These are phyloP conservation scores for Mythimna vitellina DNA, from an alignment of 2,888 invertebrate genomes.

Conservation along the genomic window DNA sequence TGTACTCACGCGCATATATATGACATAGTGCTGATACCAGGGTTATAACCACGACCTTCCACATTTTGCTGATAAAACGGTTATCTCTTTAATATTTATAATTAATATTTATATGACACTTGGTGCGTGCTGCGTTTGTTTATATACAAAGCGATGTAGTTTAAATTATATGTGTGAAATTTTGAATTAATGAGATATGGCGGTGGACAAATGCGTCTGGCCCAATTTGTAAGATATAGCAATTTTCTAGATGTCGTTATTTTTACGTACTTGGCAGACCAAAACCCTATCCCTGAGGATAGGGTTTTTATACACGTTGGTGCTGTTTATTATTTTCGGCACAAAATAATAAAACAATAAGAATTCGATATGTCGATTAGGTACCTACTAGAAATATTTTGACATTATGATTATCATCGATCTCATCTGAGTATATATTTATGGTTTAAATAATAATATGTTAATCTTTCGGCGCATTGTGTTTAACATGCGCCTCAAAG, in stretches of 20 bases:
- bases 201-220: slow-evolving; percentile 26
- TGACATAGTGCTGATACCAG: slow-evolving; percentile 55
- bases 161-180: slow-evolving; percentile 39
- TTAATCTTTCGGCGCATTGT: too few species aligned
- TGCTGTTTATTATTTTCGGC: too few species aligned
- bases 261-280: not conserved
- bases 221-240: slow-evolving; percentile 25
- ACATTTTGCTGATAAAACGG: slow-evolving; percentile 61
- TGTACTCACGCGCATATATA: slow-evolving; percentile 64
- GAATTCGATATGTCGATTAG: too few species aligned
- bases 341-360: too few species aligned
- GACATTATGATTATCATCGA: too few species aligned
- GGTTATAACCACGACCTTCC: slow-evolving; percentile 61
- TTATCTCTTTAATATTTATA: slow-evolving; percentile 48
- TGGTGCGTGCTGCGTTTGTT: slow-evolving; percentile 52
- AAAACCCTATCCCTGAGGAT: too few species aligned
- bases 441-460: too few species aligned
- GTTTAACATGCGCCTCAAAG: too few species aligned
- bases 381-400: too few species aligned
- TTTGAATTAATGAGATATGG: slow-evolving; percentile 23
- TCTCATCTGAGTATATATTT: too few species aligned
- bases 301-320: too few species aligned
- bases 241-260: not conserved
- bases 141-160: slow-evolving; percentile 53
- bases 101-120: slow-evolving; percentile 44